Conservation (phyloP, 2,888 invertebrate species). For the Xestia rhomboidea region DNA sequence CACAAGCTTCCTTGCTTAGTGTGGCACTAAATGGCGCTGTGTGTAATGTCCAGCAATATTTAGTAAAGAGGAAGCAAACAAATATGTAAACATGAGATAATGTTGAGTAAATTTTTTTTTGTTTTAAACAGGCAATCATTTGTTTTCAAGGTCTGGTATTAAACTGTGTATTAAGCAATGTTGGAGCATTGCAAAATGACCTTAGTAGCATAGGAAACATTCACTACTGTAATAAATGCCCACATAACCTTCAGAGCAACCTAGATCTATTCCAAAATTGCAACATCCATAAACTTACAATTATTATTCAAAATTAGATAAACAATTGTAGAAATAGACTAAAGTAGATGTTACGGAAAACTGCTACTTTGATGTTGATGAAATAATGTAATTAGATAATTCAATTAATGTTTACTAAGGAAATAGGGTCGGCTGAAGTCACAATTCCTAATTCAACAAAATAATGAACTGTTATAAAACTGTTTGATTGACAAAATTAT, state of each 20-base stretch:
- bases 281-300: not conserved
- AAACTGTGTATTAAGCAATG: constrained; percentile 15
- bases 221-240: constrained; percentile 13
- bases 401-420: not conserved
- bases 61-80: not conserved
- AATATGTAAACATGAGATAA: not conserved
- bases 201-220: constrained; percentile 51
- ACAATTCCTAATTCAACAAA: not conserved
- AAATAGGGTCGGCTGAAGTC: not conserved
- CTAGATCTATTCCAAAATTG: constrained; percentile 31
- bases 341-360: not conserved
- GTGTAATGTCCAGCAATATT: no score
- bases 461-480: not conserved
- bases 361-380: not conserved
- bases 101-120: not conserved
- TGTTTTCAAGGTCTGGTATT: not conserved
- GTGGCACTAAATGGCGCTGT: no score
- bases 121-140: not conserved
- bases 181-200: constrained; percentile 40
- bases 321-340: not conserved
- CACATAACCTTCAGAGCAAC: constrained; percentile 31
- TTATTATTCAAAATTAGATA: not conserved
- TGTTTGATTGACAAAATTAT: not conserved
- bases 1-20: no score
- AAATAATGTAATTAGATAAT: constrained; percentile 1